Evolutionary conservation across 2,888 invertebrate species (phyloP).

Genomic region (Tipula confusa): DNA sequence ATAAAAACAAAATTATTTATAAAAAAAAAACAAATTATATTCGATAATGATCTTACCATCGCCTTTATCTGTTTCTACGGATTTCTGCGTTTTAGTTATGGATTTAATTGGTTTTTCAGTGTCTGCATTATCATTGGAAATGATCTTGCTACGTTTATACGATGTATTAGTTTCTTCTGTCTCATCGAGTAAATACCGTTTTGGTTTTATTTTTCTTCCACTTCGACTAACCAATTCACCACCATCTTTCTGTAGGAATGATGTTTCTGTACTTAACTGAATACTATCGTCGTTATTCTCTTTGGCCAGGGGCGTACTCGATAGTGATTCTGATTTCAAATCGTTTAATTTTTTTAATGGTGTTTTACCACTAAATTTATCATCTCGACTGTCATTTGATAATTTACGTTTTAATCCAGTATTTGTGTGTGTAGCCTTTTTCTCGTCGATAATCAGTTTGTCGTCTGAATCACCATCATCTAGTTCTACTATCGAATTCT

Average conservation of each 20-base stretch:
- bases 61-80: not conserved
- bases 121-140: not conserved
- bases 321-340: not conserved
- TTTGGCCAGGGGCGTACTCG: not conserved
- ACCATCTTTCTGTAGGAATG: not conserved
- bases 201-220: conserved; percentile 70
- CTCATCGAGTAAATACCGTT: conserved; percentile 55
- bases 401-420: not conserved
- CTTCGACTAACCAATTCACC: conserved; percentile 62
- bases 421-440: not conserved
- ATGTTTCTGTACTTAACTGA: not conserved
- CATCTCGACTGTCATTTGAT: not conserved
- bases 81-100: not conserved
- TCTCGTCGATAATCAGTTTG: conserved; percentile 13
- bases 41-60: not conserved
- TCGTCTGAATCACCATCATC: not conserved
- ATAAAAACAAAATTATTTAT: not conserved
- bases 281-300: not conserved
- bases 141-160: conserved; percentile 44
- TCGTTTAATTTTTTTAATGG: not conserved
- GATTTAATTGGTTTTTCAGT: conserved; percentile 14
- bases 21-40: too few species aligned
- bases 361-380: not conserved
- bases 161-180: conserved; percentile 50
- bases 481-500: not conserved